phyloP scores from a whole-genome alignment of 30 jellyfish, hydroid and myxozoan species.

The Cassiopea xamachana region DNA sequence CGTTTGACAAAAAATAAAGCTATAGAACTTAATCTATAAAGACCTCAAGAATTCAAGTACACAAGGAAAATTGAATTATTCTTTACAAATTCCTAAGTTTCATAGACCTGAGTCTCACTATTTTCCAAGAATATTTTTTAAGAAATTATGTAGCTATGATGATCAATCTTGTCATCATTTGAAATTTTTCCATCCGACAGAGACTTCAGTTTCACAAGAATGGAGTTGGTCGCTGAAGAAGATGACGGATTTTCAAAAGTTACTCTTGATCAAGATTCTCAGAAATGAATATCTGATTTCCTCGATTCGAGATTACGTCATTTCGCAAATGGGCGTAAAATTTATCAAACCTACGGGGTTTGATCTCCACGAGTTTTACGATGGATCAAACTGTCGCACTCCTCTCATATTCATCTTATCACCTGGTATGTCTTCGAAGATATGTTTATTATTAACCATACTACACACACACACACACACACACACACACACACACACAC shows the following conservation, averaged over 20 bases:
- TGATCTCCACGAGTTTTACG: slow-evolving; percentile 84
- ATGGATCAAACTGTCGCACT: slow-evolving; percentile 74
- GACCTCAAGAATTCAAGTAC: too few relatives aligned
- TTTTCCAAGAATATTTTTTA: too few relatives aligned
- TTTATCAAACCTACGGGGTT: slow-evolving; percentile 83
- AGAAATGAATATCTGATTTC: slow-evolving; percentile 68
- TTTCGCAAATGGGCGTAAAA: slow-evolving; percentile 57
- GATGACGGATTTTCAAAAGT: slow-evolving; percentile 66
- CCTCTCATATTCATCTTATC: slow-evolving; percentile 82
- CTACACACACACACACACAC: too few relatives aligned
- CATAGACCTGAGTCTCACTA: too few relatives aligned
- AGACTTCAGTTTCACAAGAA: neutral
- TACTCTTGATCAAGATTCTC: slow-evolving; percentile 63
- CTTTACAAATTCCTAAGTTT: too few relatives aligned
- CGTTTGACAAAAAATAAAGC: too few relatives aligned
- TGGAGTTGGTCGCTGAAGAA: slow-evolving; percentile 62
- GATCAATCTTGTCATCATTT: too few relatives aligned
- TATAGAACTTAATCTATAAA: too few relatives aligned
- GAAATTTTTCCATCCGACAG: neutral
- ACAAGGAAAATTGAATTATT: too few relatives aligned
- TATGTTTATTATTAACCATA: neutral
- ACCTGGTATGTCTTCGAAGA: slow-evolving; percentile 66
- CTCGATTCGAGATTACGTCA: slow-evolving; percentile 58
- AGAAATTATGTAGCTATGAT: too few relatives aligned
- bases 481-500: too few relatives aligned